phyloP scores from a whole-genome alignment of 1,140 invertebrate genomes.

The Ceratitis capitata region DNA sequence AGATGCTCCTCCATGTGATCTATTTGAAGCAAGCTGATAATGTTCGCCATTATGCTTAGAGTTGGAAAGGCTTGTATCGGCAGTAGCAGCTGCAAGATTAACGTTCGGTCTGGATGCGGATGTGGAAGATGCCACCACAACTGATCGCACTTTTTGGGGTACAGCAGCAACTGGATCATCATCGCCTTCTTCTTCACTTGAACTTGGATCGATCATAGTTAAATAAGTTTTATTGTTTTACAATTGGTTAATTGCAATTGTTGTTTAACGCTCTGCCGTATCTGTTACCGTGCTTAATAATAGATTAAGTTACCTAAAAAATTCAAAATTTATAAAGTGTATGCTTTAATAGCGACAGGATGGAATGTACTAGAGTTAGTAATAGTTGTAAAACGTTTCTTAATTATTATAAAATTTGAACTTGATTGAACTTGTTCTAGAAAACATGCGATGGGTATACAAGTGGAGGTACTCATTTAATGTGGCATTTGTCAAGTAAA shows the following conservation, averaged over 20 bases:
- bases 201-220: constrained; percentile 88
- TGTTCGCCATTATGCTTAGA: constrained; percentile 49
- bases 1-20: background rate
- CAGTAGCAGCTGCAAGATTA: background rate
- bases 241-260: background rate
- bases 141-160: constrained; percentile 50
- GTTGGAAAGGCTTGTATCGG: background rate
- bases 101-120: constrained; percentile 22
- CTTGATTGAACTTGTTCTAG: no score
- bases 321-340: no score
- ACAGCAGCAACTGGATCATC: constrained; percentile 75
- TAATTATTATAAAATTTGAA: no score
- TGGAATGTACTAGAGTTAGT: no score
- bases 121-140: constrained; percentile 17
- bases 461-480: no score
- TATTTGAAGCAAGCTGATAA: constrained; percentile 14
- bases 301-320: no score
- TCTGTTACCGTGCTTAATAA: no score
- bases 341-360: no score
- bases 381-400: no score
- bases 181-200: constrained; percentile 87
- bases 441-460: no score
- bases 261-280: no score
- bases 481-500: no score
- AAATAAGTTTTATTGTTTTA: background rate